Conservation (phyloP, 2,113 vertebrate species). For the Asarcornis scutulata region DNA sequence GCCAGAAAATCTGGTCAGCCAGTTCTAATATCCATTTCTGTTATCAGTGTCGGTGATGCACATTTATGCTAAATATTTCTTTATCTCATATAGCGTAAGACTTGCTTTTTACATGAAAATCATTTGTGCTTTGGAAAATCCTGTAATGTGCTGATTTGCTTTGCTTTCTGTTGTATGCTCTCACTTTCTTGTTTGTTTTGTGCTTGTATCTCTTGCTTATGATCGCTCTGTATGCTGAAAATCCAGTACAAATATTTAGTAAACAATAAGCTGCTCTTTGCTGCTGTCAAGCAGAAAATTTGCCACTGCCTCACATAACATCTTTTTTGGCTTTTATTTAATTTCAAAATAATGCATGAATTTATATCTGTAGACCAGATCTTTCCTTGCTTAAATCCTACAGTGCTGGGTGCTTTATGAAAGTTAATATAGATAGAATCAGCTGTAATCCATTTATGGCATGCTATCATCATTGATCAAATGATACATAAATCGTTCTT, state of each 20-base stretch:
- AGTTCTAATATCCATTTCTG: constrained; percentile 26
- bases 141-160: constrained; percentile 52
- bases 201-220: constrained; percentile 52
- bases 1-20: neutral
- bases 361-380: constrained; percentile 33
- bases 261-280: constrained; percentile 52
- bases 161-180: constrained; percentile 39
- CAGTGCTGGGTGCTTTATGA: neutral
- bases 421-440: neutral
- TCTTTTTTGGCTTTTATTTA: constrained; percentile 27
- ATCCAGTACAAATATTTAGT: constrained; percentile 61
- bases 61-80: constrained; percentile 45
- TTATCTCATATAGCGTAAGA: constrained; percentile 59
- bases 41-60: constrained; percentile 17
- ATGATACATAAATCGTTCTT: neutral
- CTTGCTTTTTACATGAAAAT: constrained; percentile 53
- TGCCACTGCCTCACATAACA: neutral
- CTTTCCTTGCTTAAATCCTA: neutral
- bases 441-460: neutral
- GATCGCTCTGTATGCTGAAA: constrained; percentile 50
- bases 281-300: constrained; percentile 52
- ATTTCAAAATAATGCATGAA: constrained; percentile 29
- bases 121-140: constrained; percentile 54
- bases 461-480: neutral
- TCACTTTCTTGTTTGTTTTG: constrained; percentile 54